Evolutionary conservation across 2,113 vertebrate genomes (phyloP).

Genomic region (Ptychochromis oligacanthus): DNA sequence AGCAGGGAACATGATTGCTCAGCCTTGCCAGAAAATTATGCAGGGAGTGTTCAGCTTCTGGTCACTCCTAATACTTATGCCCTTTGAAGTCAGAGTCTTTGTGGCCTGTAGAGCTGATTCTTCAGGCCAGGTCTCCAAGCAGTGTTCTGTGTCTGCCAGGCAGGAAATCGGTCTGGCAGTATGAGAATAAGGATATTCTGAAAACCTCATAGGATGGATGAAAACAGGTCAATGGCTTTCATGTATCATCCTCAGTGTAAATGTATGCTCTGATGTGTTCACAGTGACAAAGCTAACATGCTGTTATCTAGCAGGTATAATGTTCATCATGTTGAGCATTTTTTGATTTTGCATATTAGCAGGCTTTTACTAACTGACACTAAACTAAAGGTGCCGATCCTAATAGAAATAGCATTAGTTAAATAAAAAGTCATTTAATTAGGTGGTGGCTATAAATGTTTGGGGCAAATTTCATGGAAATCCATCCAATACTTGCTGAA

Average conservation of each 20-base stretch:
- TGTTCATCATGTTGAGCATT: neutral
- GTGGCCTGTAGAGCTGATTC: conserved; percentile 42
- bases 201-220: conserved; percentile 35
- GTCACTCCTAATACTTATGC: conserved; percentile 31
- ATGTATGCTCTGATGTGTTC: neutral
- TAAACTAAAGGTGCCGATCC: neutral
- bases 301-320: neutral
- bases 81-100: conserved; percentile 58
- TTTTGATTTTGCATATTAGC: neutral
- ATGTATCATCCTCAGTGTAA: neutral
- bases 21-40: conserved; percentile 23
- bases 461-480: neutral
- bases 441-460: neutral
- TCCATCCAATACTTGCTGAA: neutral
- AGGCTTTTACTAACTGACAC: neutral
- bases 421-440: neutral
- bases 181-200: conserved; percentile 31
- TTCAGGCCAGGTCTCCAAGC: conserved; percentile 47
- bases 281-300: neutral
- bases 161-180: conserved; percentile 28
- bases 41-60: conserved; percentile 30
- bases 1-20: conserved; percentile 26
- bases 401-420: neutral
- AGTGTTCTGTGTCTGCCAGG: conserved; percentile 31
- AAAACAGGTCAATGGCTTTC: conserved; percentile 37